phyloP scores from a whole-genome alignment of 2,888 invertebrate genomes.

The Mimachlamys varia region DNA sequence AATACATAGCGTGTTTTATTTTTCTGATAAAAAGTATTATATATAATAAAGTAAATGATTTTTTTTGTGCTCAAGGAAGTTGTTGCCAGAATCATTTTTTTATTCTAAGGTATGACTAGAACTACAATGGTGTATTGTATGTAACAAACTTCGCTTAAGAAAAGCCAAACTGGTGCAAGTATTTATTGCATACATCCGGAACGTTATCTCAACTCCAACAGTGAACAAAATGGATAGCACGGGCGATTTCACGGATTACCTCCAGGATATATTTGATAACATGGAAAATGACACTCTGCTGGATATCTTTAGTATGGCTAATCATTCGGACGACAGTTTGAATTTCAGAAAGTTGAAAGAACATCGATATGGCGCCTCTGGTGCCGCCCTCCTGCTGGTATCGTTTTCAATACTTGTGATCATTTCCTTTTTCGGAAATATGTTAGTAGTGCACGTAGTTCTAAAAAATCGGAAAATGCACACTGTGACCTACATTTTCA shows the following conservation, averaged over 20 bases:
- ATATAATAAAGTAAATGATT: not conserved
- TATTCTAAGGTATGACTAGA: too few species aligned
- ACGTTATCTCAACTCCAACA: too few species aligned
- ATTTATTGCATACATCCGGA: too few species aligned
- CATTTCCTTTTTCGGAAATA: conserved; percentile 47
- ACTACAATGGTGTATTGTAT: too few species aligned
- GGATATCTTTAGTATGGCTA: not conserved
- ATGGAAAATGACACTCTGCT: not conserved
- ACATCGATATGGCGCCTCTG: not conserved
- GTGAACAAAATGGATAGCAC: not conserved
- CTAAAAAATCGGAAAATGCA: conserved; percentile 48
- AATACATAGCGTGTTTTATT: too few species aligned
- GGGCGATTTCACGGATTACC: not conserved
- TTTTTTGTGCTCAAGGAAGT: not conserved
- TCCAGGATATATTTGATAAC: not conserved
- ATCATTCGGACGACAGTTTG: not conserved
- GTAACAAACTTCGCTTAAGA: too few species aligned
- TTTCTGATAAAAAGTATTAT: too few species aligned
- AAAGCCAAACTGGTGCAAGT: too few species aligned
- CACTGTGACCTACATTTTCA: conserved; percentile 52
- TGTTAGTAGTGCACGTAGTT: conserved; percentile 47
- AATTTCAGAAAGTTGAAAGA: not conserved
- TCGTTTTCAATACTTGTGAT: conserved; percentile 47
- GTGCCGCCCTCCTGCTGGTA: conserved; percentile 23
- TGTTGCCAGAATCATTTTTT: too few species aligned